Conservation (phyloP, 2,113 vertebrate genomes). For the Otolemur garnettii region DNA sequence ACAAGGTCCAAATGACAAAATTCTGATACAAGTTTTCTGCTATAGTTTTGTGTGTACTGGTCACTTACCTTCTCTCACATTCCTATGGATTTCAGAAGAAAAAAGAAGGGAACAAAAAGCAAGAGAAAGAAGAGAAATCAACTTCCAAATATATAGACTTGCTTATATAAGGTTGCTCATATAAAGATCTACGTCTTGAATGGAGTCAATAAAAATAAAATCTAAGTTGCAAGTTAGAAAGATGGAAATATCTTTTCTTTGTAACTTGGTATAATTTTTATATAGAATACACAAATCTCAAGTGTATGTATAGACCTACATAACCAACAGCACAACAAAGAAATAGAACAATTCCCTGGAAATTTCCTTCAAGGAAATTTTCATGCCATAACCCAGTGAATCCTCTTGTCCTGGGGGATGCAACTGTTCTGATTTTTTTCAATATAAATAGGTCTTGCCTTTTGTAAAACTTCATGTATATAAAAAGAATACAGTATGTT, state of each 20-base stretch:
- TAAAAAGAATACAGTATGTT: background rate
- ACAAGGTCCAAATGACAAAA: conserved; percentile 81
- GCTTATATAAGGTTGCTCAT: conserved; percentile 46
- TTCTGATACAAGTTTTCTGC: conserved; percentile 61
- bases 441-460: conserved; percentile 49
- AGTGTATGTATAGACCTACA: background rate
- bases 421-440: conserved; percentile 21
- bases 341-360: background rate
- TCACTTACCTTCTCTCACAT: conserved; percentile 24
- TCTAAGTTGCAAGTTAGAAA: conserved; percentile 65
- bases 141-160: conserved; percentile 18
- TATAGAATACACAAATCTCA: background rate
- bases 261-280: conserved; percentile 48
- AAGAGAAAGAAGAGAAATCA: conserved; percentile 40
- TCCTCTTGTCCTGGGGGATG: background rate
- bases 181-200: conserved; percentile 41
- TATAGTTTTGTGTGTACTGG: conserved; percentile 47
- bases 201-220: conserved; percentile 68
- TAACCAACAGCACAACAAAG: background rate
- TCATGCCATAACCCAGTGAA: background rate
- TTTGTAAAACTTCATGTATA: conserved; percentile 29
- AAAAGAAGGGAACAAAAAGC: background rate
- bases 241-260: conserved; percentile 40
- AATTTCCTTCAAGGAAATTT: background rate
- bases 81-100: conserved; percentile 42